A percentile compares a stretch with the other conserved stretches of the same genome.
These are phyloP conservation scores for Heteromyza rotundicornis DNA, from an alignment of 2,888 invertebrate species.

Conservation along the genomic window DNA sequence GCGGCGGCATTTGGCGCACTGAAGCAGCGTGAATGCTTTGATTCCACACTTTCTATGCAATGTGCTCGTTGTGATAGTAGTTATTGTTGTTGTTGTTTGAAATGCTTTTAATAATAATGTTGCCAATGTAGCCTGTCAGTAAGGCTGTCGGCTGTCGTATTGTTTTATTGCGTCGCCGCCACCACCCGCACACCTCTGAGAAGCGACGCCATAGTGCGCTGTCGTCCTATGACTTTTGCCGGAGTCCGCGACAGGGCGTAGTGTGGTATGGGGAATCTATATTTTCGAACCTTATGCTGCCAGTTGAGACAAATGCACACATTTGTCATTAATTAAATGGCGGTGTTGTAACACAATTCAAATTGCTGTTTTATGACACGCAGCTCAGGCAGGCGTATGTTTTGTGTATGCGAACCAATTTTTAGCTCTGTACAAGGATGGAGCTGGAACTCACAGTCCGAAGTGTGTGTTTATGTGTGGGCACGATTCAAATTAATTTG, in stretches of 20 bases:
- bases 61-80: background rate
- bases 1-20: slow-evolving; percentile 21
- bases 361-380: slow-evolving; percentile 28
- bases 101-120: slow-evolving; percentile 41
- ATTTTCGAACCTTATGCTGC: background rate
- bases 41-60: background rate
- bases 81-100: slow-evolving; percentile 16
- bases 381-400: slow-evolving; percentile 4
- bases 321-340: slow-evolving; percentile 40
- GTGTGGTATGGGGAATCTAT: background rate
- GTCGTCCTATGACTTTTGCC: background rate
- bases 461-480: too few relatives aligned
- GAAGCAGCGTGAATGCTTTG: slow-evolving; percentile 23
- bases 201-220: background rate
- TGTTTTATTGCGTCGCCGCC: slow-evolving; percentile 10
- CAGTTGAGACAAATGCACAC: slow-evolving; percentile 9
- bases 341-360: slow-evolving; percentile 36
- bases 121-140: slow-evolving; percentile 37
- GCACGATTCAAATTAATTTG: too few relatives aligned
- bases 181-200: background rate
- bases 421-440: too few relatives aligned
- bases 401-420: background rate
- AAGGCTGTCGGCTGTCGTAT: slow-evolving; percentile 32
- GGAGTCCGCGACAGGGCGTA: background rate
- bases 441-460: too few relatives aligned